A percentile compares a stretch with the other conserved stretches of the same genome.
Evolutionary conservation across 2,888 invertebrate genomes (phyloP).

Genomic region (Lutraria lutraria): DNA sequence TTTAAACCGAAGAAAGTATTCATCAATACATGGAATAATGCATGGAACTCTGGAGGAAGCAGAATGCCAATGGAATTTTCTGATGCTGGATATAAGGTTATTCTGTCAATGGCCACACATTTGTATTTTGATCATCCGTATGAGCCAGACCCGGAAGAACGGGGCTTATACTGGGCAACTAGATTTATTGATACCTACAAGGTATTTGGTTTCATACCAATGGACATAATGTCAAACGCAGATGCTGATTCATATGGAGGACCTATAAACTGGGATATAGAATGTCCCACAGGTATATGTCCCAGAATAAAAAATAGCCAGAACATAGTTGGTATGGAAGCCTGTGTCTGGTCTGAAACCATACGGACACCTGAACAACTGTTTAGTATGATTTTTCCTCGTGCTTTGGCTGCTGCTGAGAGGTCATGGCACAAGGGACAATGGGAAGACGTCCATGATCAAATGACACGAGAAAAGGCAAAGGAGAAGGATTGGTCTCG

Average conservation of each 20-base stretch:
- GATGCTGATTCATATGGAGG: slow-evolving; percentile 73
- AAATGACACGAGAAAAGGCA: slow-evolving; percentile 35
- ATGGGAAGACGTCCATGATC: slow-evolving; percentile 76
- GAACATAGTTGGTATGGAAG: slow-evolving; percentile 83
- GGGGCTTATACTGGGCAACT: slow-evolving; percentile 85
- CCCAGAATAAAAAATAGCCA: slow-evolving; percentile 74
- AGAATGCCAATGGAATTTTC: slow-evolving; percentile 56
- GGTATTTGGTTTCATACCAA: slow-evolving; percentile 80
- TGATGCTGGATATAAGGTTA: slow-evolving; percentile 53
- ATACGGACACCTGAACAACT: slow-evolving; percentile 72
- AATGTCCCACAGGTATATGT: slow-evolving; percentile 76
- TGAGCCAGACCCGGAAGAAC: slow-evolving; percentile 82
- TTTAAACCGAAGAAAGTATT: slow-evolving; percentile 54
- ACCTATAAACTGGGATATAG: slow-evolving; percentile 65
- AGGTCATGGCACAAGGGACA: slow-evolving; percentile 83
- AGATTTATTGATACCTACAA: slow-evolving; percentile 80
- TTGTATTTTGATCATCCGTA: slow-evolving; percentile 82
- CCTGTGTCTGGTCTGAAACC: slow-evolving; percentile 82
- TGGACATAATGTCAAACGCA: slow-evolving; percentile 74
- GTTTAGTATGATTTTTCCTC: slow-evolving; percentile 78
- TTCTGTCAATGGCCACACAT: slow-evolving; percentile 80
- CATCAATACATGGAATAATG: slow-evolving; percentile 61
- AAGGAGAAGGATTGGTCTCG: slow-evolving; percentile 74
- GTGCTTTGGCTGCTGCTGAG: slow-evolving; percentile 83
- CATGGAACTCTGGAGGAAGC: slow-evolving; percentile 47